Base-by-base conservation (phyloP, 30 jellyfish, hydroid and myxozoan genomes). In the Clytia hemisphaerica region DNA sequence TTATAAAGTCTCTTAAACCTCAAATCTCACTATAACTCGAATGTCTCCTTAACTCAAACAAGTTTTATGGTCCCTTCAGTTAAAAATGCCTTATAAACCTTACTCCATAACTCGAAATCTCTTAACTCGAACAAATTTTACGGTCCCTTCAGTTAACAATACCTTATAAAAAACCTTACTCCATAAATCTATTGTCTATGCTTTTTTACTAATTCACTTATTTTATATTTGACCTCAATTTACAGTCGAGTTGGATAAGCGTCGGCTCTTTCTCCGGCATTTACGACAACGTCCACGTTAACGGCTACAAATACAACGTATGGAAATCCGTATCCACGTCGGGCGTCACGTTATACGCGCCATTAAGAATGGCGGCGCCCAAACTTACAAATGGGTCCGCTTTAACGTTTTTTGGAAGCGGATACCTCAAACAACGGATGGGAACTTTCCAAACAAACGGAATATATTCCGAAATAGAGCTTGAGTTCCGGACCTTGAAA, bases 381-480 rank as follows among this genome's bases (percentile, higher is more conserved):
- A 44, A 86, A 34, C 32, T 74, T 3, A 67, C 67, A 0, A 54
- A 83, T 33, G 94, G 94, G 2, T 54, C 83, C 1, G 67, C 82
- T 79, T 72, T 82, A 5, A 91, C 96, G 28, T 71, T 91, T 12
- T 91, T 76, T 51, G 99, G 99, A n/a, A 82, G 78, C 64, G 99
- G 99, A 16, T 83, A 68, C 50, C 26, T 91, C 4, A 85, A 79
- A 6, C 94, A 71, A 24, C 49, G 78, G 0, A 64, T 77, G 31
- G 99, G 99, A 19, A 72, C 64, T 25, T 82, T 91, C 50, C 58
- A 61, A 50, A 79, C 78, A 12, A 47, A 73, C 36, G 60, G 79
- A 1, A 83, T 58, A 9, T 87, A 61, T 26, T 91, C 99, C 2
- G 79, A 77, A 16, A 49, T 76, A 12, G 77, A 65, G 59, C 6